Evolutionary conservation across 2,888 invertebrate genomes (phyloP), one percentile per base, ranked within the genome.

Genomic region (Torymus auratus): DNA sequence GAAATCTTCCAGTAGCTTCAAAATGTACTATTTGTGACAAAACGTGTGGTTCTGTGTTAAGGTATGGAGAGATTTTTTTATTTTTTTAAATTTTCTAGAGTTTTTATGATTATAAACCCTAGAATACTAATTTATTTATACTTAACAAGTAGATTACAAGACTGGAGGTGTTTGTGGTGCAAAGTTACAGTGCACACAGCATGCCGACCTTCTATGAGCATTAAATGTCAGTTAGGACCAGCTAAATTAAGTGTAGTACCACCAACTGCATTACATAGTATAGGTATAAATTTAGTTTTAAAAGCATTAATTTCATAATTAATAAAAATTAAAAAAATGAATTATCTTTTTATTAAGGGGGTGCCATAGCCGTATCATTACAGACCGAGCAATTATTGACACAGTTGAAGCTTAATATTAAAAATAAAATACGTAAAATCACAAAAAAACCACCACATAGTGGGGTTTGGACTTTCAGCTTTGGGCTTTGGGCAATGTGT

Each of bases 141-240:
- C 77, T 80, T 79, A 64, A 17, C 52, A 78, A 78, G 64, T 86
- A 95, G 97, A 87, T 92, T 97, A 85, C 98, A 98, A 93, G 99
- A 99, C 92, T 98, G 97, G 96, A 93, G 98, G 84, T 99, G 99
- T 91, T 93, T 99, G 84, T 99, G 99, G 99, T 99, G 99, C 90
- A 94, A 97, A 80, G 94, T 95, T 41, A 96, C 96, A 86, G 97
- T 98, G 65, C 98, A 98, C 92, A 96, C 96, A n/a, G 95, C 95
- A 73, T 98, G 98, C 91, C 94, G 96, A 86, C 96, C 97, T 2
- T 93, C 93, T 85, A 94, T 96, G 92, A 93, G 94, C 20, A 93
- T 95, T 52, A 93, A 94, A 83, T 99, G 99, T 91, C 95, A 96
- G 56, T 93, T 99, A 84, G 98, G 98, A 41, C 95, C 96, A 64